Percentiles rank a stretch among this genome's conserved stretches.
Evolutionary conservation across 2,888 invertebrate species (phyloP).

Genomic region (Phragmatobia fuliginosa): DNA sequence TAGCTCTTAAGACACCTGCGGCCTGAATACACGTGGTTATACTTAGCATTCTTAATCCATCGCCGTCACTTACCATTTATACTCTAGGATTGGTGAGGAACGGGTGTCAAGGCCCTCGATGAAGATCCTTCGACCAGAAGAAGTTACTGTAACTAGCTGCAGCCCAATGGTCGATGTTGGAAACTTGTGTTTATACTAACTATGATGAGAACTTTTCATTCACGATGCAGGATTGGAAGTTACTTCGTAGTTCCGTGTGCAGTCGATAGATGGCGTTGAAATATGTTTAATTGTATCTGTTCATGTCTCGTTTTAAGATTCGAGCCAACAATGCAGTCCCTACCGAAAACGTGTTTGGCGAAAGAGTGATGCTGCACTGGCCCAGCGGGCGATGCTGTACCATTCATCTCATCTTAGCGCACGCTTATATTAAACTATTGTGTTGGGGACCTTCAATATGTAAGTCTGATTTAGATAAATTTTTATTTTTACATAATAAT

Average conservation of each 20-base stretch:
- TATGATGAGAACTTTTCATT: not conserved
- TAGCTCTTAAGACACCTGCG: too few species aligned
- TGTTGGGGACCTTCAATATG: constrained; percentile 78
- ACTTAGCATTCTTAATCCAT: too few species aligned
- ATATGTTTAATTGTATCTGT: not conserved
- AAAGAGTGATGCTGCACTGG: constrained; percentile 93
- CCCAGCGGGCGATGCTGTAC: constrained; percentile 89
- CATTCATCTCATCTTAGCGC: constrained; percentile 90
- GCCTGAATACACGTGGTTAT: too few species aligned
- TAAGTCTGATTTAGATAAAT: constrained; percentile 46
- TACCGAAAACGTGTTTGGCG: constrained; percentile 75
- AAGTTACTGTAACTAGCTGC: too few species aligned
- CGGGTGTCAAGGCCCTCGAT: too few species aligned
- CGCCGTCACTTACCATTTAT: too few species aligned
- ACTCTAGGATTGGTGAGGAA: too few species aligned
- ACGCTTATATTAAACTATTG: constrained; percentile 78
- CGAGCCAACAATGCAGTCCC: constrained; percentile 7
- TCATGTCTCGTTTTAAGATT: constrained; percentile 1
- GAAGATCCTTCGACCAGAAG: too few species aligned
- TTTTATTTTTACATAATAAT: not conserved
- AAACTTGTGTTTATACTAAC: not conserved
- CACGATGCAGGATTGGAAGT: not conserved
- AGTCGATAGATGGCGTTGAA: not conserved
- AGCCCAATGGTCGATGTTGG: not conserved
- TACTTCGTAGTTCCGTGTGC: not conserved